Evolutionary conservation across 1,140 invertebrate genomes (phyloP).

Genomic region (Microplitis mediator): DNA sequence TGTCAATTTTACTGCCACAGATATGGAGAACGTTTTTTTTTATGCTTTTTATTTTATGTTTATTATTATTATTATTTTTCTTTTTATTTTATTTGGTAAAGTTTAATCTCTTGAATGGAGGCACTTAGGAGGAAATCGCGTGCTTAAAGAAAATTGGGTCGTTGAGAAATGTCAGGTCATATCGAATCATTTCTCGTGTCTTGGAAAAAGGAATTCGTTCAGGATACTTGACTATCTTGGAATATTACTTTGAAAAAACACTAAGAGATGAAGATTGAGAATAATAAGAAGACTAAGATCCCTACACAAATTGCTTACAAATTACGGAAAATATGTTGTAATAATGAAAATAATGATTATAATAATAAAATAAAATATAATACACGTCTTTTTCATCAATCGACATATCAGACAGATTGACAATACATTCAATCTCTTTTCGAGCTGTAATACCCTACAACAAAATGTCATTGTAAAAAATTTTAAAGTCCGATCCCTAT

Average conservation of each 20-base stretch:
- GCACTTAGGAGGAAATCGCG: constrained; percentile 21
- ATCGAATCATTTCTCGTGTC: constrained; percentile 25
- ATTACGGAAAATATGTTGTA: neutral
- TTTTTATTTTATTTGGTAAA: neutral
- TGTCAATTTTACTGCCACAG: neutral
- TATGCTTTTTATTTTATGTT: neutral
- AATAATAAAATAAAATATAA: no score
- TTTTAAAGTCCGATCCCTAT: neutral
- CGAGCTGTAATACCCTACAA: neutral
- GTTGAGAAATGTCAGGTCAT: constrained; percentile 23
- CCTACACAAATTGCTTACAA: no score
- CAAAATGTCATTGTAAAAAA: constrained; percentile 11
- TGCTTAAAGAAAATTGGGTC: constrained; percentile 28
- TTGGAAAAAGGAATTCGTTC: neutral
- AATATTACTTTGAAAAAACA: no score
- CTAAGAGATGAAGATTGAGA: neutral
- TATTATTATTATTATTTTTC: neutral
- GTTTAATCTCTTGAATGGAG: constrained; percentile 27
- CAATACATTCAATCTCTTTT: neutral
- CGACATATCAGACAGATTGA: neutral
- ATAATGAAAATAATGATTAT: neutral
- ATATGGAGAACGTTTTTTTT: neutral
- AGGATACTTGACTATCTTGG: neutral
- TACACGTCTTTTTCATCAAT: no score
- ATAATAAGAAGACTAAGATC: neutral